A percentile compares a stretch with the other conserved stretches of the same genome.
These are phyloP conservation scores for Criorhina ranunculi DNA, from an alignment of 2,888 invertebrate genomes.

Conservation along the genomic window DNA sequence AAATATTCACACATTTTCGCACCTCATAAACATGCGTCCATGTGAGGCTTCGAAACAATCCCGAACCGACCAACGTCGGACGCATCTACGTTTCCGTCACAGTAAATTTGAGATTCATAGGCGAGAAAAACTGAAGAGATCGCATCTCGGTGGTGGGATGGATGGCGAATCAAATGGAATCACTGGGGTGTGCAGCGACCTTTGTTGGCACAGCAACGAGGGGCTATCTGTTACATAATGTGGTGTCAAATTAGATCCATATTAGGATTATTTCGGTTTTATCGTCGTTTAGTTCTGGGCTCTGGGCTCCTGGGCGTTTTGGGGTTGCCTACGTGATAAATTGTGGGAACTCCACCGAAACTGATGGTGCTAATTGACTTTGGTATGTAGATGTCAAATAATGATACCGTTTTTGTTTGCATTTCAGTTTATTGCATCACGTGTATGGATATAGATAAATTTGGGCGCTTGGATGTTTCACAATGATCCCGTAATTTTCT, in stretches of 20 bases:
- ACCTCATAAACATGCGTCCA: conserved; percentile 54
- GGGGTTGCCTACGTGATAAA: conserved; percentile 35
- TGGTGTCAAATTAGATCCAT: conserved; percentile 73
- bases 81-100: conserved; percentile 66
- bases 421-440: conserved; percentile 17
- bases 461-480: too few species aligned
- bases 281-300: conserved; percentile 52
- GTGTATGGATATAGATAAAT: conserved; percentile 14
- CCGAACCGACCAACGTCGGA: not conserved
- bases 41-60: conserved; percentile 5
- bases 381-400: conserved; percentile 59
- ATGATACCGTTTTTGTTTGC: conserved; percentile 51
- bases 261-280: conserved; percentile 59
- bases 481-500: too few species aligned
- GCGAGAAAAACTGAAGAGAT: conserved; percentile 60
- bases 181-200: conserved; percentile 60
- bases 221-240: conserved; percentile 53
- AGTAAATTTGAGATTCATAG: conserved; percentile 70
- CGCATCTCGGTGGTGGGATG: conserved; percentile 43
- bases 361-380: conserved; percentile 70
- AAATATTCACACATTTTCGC: conserved; percentile 61
- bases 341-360: conserved; percentile 47
- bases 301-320: not conserved
- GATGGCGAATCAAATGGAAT: conserved; percentile 68
- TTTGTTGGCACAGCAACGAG: conserved; percentile 12